A percentile compares a stretch with the other conserved stretches of the same genome.
phyloP scores from a whole-genome alignment of 1,140 invertebrate species.

The Aradophagus sp. region DNA sequence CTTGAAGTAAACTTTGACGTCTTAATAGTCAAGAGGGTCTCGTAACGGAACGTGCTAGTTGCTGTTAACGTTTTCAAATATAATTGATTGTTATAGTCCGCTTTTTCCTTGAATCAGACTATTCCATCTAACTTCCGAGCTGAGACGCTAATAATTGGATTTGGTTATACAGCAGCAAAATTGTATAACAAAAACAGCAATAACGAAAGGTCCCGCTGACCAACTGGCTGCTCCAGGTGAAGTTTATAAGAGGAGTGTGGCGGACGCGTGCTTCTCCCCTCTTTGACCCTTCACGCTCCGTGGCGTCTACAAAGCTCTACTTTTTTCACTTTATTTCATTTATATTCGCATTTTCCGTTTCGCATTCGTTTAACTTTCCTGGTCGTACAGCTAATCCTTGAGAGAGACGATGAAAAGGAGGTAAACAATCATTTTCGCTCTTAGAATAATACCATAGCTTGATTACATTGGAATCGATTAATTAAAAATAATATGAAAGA shows the following conservation, averaged over 20 bases:
- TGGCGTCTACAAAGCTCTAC: conserved; percentile 55
- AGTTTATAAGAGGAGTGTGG: conserved; percentile 68
- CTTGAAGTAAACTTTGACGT: too few relatives aligned
- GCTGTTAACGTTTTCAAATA: too few relatives aligned
- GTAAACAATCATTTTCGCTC: conserved; percentile 27
- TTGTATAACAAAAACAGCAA: conserved; percentile 58
- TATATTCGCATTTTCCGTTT: conserved; percentile 27
- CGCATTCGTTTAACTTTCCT: conserved; percentile 43
- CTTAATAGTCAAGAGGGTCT: too few relatives aligned
- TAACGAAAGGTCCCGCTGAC: conserved; percentile 59
- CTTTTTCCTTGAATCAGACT: too few relatives aligned
- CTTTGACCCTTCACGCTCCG: conserved; percentile 63
- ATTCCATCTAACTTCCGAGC: conserved; percentile 60
- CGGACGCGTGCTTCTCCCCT: conserved; percentile 74
- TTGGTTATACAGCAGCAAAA: conserved; percentile 62
- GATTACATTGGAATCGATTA: conserved; percentile 50
- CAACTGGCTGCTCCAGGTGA: conserved; percentile 68
- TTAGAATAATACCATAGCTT: conserved; percentile 12
- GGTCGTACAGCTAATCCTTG: conserved; percentile 32
- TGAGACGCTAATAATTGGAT: conserved; percentile 69
- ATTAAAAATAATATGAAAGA: too few relatives aligned
- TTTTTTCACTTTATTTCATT: conserved; percentile 50
- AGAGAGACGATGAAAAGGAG: background rate
- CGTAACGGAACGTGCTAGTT: too few relatives aligned
- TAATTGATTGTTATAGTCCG: too few relatives aligned